A percentile compares a stretch with the other conserved stretches of the same genome.
Evolutionary conservation across 2,888 invertebrate genomes (phyloP).

Genomic region (Pasiphila rectangulata): DNA sequence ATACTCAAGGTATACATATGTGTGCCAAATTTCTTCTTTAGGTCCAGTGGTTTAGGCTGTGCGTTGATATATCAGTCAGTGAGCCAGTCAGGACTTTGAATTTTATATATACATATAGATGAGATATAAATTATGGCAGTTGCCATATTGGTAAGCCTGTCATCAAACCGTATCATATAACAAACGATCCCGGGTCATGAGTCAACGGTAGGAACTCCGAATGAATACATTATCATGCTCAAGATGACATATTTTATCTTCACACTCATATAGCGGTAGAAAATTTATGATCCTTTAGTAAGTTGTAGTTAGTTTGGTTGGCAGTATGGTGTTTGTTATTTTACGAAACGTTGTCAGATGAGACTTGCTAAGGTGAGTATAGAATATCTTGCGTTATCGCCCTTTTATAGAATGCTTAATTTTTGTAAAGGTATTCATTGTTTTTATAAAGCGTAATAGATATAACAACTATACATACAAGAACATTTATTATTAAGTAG

Average conservation of each 20-base stretch:
- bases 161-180: slow-evolving; percentile 35
- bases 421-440: background rate
- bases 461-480: too few species aligned
- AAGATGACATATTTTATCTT: slow-evolving; percentile 30
- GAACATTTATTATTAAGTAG: too few species aligned
- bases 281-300: slow-evolving; percentile 24
- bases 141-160: slow-evolving; percentile 15
- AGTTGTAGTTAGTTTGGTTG: too few species aligned
- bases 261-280: slow-evolving; percentile 18
- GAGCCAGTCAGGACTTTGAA: too few species aligned
- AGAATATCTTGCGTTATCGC: slow-evolving; percentile 12
- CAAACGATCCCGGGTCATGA: slow-evolving; percentile 40
- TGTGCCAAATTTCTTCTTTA: too few species aligned
- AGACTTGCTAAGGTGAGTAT: slow-evolving; percentile 1
- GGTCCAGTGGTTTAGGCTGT: too few species aligned
- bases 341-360: background rate
- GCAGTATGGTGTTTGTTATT: slow-evolving; percentile 7
- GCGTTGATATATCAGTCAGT: too few species aligned
- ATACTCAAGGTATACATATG: too few species aligned
- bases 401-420: background rate
- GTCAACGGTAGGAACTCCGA: slow-evolving; percentile 36
- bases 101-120: too few species aligned
- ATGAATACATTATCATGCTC: slow-evolving; percentile 25
- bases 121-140: background rate
- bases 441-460: too few species aligned